Evolutionary conservation across 1,140 invertebrate genomes (phyloP).

Genomic region (Drosophila elegans): DNA sequence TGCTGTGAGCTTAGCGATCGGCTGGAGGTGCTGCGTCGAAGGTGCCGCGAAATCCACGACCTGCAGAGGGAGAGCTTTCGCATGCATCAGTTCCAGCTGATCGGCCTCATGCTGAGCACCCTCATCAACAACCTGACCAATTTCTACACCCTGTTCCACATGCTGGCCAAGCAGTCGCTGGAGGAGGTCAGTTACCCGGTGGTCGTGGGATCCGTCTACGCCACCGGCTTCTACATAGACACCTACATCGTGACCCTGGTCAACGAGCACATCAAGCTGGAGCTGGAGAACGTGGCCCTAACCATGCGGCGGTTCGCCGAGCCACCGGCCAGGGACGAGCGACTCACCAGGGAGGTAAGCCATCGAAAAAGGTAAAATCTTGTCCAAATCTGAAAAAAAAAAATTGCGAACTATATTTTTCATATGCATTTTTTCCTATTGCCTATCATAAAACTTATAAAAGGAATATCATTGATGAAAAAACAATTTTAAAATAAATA

Average conservation of each 20-base stretch:
- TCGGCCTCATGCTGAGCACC: slow-evolving; percentile 70
- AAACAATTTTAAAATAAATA: not conserved
- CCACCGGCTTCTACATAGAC: slow-evolving; percentile 71
- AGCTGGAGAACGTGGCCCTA: slow-evolving; percentile 40
- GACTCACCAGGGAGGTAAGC: slow-evolving; percentile 53
- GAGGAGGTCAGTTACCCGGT: slow-evolving; percentile 48
- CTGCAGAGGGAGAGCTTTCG: slow-evolving; percentile 56
- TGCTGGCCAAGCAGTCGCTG: slow-evolving; percentile 59
- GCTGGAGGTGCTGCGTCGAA: slow-evolving; percentile 33
- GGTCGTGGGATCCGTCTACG: slow-evolving; percentile 55
- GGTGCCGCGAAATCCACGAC: slow-evolving; percentile 54
- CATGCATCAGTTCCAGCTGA: slow-evolving; percentile 72
- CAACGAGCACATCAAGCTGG: slow-evolving; percentile 68
- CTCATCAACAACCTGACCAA: slow-evolving; percentile 78
- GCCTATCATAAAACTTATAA: too few species aligned
- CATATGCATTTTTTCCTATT: too few species aligned
- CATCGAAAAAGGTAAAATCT: too few species aligned
- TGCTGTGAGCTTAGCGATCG: slow-evolving; percentile 57
- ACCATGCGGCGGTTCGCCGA: slow-evolving; percentile 58
- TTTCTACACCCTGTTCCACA: slow-evolving; percentile 69
- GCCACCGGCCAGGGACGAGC: slow-evolving; percentile 9
- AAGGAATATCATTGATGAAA: not conserved
- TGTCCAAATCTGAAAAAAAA: too few species aligned
- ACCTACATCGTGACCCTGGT: slow-evolving; percentile 72
- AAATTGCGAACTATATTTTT: too few species aligned